A percentile compares a stretch with the other conserved stretches of the same genome.
Evolutionary conservation across 2,113 vertebrate species (phyloP).

Genomic region (Neogale vison): DNA sequence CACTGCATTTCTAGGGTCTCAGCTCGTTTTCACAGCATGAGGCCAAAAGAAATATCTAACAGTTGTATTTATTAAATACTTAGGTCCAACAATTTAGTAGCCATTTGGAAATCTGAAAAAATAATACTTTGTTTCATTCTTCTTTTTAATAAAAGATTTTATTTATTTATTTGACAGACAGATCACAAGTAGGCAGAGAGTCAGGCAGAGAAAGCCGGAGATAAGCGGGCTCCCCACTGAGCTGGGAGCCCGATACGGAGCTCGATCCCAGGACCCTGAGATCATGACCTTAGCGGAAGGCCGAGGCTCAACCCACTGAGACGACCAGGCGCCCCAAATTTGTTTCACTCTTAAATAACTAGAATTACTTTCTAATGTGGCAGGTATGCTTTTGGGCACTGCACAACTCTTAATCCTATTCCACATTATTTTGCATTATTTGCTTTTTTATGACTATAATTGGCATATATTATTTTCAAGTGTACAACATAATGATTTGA

Average conservation of each 20-base stretch:
- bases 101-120: not conserved
- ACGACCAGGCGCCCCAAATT: not conserved
- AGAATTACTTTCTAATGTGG: not conserved
- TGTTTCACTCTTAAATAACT: not conserved
- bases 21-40: not conserved
- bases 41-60: not conserved
- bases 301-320: too few relatives aligned
- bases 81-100: conserved; percentile 8
- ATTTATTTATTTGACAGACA: too few relatives aligned
- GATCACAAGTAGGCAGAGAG: too few relatives aligned
- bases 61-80: not conserved
- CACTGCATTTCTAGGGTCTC: not conserved
- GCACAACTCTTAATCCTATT: not conserved
- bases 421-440: not conserved
- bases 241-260: too few relatives aligned
- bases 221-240: too few relatives aligned
- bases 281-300: too few relatives aligned
- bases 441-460: not conserved
- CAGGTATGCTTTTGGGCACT: not conserved
- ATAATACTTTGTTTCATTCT: not conserved
- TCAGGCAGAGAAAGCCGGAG: too few relatives aligned
- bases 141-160: not conserved
- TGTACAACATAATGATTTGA: not conserved
- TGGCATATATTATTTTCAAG: not conserved
- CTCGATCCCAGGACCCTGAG: too few relatives aligned